Base-by-base conservation (phyloP, 2,888 invertebrate species). In the Cynaeus angustus region DNA sequence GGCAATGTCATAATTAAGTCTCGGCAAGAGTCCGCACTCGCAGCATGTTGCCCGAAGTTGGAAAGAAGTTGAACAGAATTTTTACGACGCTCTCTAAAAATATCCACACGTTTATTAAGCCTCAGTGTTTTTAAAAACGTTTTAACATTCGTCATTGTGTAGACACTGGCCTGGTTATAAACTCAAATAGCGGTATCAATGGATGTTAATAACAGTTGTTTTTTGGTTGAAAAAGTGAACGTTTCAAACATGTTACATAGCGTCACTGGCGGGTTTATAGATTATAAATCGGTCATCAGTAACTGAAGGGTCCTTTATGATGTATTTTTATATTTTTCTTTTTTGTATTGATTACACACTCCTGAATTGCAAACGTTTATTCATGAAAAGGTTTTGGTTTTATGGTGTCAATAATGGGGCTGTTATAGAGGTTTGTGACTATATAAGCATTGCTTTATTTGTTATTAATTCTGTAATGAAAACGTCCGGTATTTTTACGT, bases 201-300 rank as follows among this genome's bases (percentile, higher is more conserved):
- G 46, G 21, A 46, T 26, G 13, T 16, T 46, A 46, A 46, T 26
- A 46, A 46, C 21, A 16, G 16, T 46, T 16, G 16, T 16, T 46
- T 33, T 55, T 55, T 55, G 37, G 55, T 38, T 7, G 16, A 55
- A 55, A 55, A 56, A 43, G n/a, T 28, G 28, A 56, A 21, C 56
- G 43, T 30, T 33, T 56, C 41, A 28, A 56, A 56, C 26, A 56
- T 55, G 38, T 55, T 55, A 55, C 30, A 43, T 56, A 26, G 43
- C 56, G 38, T 56, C 43, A 38, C 41, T 41, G 12, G 14, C 55
- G 12, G 10, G 38, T 56, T 56, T 56, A 26, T 43, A 56, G 43
- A 56, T 56, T 56, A 56, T 56, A 56, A 56, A 56, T 56, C 43
- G 43, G 43, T 56, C 56, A 56, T 56, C 56, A 41, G 12, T 56